Conservation (phyloP, 2,888 invertebrate species). For the Parelbella ahira region DNA sequence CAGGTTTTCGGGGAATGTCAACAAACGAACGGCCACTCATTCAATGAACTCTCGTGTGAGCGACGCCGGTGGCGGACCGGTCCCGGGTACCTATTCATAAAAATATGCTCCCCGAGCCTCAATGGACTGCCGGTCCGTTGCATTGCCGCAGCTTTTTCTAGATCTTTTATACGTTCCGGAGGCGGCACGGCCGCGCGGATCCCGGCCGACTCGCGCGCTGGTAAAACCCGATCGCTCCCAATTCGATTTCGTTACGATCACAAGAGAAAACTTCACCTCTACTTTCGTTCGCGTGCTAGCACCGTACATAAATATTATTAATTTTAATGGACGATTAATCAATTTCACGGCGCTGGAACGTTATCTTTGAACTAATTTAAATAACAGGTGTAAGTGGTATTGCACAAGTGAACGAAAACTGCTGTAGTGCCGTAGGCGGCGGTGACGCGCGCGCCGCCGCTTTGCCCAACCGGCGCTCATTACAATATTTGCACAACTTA, state of each 20-base stretch:
- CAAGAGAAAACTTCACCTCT: slow-evolving; percentile 31
- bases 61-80: slow-evolving; percentile 70
- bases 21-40: slow-evolving; percentile 75
- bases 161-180: slow-evolving; percentile 23
- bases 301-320: slow-evolving; percentile 39
- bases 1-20: slow-evolving; percentile 81
- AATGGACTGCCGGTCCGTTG: slow-evolving; percentile 52
- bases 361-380: slow-evolving; percentile 39
- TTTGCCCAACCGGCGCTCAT: slow-evolving; percentile 36
- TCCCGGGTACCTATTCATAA: slow-evolving; percentile 69
- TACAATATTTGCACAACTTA: slow-evolving; percentile 45
- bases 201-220: slow-evolving; percentile 2
- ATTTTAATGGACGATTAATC: slow-evolving; percentile 44
- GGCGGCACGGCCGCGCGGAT: slow-evolving; percentile 1
- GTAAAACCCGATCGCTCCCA: slow-evolving; percentile 20
- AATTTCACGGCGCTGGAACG: slow-evolving; percentile 45
- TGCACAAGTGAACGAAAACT: slow-evolving; percentile 62
- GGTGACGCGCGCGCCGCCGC: slow-evolving; percentile 38
- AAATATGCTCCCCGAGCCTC: slow-evolving; percentile 70
- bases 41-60: slow-evolving; percentile 71
- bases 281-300: slow-evolving; percentile 47
- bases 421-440: slow-evolving; percentile 34
- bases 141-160: slow-evolving; percentile 50
- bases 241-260: slow-evolving; percentile 32
- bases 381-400: slow-evolving; percentile 45